Base-by-base conservation (phyloP, 2,888 invertebrate species). In the Pomacea canaliculata region DNA sequence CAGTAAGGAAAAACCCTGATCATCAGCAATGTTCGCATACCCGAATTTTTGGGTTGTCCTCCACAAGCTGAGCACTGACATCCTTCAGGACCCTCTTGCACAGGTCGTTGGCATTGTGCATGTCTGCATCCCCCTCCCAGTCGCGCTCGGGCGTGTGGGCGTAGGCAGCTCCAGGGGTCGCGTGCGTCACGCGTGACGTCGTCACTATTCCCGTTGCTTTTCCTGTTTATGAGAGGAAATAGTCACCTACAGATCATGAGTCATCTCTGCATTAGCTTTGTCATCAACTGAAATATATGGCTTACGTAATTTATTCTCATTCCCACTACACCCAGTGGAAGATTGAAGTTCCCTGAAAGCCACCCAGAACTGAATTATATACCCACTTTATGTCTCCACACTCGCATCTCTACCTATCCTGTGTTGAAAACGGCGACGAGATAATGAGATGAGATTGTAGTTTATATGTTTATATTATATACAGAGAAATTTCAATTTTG, bases 191-290 rank as follows among this genome's bases (percentile, higher is more conserved):
- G 16, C 87, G 79, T 1, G 87, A 82, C 0, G 84, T 83, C 1
- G 86, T 87, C 27, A 87, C 85, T 18, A 87, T 70, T 3, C 87
- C 87, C 7, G 83, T 85, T 19, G 85, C 84, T 71, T 85, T 87
- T 4, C 84, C 87, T 87, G 76, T 18, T 7, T 7, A 18, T 19
- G 48, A 68, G 37, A 37, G 37, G 37, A 19, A 2, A 60, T n/a
- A 3, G n/a, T 16, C 16, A 60, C 16, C 16, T 16, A 16, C n/a
- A 60, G n/a, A 60, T 2, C 60, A 60, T 19, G 60, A 19, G 18
- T 19, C 60, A 60, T 37, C 37, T 37, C 37, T 37, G 37, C 37
- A 37, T 37, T 37, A 37, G 37, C 37, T 37, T 37, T 37, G 37
- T 37, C 5, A 37, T 37, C 37, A 37, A 1, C 37, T 37, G 37